Percentiles rank a stretch among this genome's conserved stretches.
Evolutionary conservation across 2,113 vertebrate genomes (phyloP).

Genomic region (Delphinus delphis): DNA sequence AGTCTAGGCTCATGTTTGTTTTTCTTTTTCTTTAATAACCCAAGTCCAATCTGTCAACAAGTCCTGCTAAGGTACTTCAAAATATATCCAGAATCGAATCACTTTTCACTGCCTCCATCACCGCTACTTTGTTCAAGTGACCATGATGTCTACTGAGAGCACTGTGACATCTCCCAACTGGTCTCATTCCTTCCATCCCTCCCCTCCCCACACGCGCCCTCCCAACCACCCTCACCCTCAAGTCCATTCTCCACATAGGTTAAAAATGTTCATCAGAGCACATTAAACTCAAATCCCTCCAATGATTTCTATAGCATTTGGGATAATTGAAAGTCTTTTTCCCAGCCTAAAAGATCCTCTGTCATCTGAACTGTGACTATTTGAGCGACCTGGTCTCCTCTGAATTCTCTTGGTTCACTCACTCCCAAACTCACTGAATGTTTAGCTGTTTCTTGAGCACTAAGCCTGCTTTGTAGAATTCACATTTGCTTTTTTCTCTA

Average conservation of each 20-base stretch:
- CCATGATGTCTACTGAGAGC: too few species aligned
- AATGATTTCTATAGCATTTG: background rate
- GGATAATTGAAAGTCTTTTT: background rate
- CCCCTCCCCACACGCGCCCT: too few species aligned
- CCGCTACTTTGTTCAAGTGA: background rate
- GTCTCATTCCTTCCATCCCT: background rate
- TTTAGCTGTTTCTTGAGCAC: background rate
- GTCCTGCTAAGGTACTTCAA: background rate
- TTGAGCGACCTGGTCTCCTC: background rate
- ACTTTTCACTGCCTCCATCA: background rate
- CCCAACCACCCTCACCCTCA: rapidly evolving
- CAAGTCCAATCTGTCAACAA: background rate
- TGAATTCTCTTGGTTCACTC: background rate
- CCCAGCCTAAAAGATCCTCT: background rate
- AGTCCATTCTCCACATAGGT: background rate
- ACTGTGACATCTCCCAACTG: background rate
- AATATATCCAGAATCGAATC: too few species aligned
- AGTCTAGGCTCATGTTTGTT: background rate
- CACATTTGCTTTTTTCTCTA: background rate
- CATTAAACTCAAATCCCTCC: background rate
- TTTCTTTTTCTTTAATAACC: background rate
- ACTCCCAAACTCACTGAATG: background rate
- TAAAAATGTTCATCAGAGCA: background rate
- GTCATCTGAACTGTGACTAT: background rate
- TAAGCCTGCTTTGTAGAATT: background rate